Evolutionary conservation across 2,888 invertebrate species (phyloP), one percentile per base, ranked within the genome.

Genomic region (Temnothorax ravouxi): DNA sequence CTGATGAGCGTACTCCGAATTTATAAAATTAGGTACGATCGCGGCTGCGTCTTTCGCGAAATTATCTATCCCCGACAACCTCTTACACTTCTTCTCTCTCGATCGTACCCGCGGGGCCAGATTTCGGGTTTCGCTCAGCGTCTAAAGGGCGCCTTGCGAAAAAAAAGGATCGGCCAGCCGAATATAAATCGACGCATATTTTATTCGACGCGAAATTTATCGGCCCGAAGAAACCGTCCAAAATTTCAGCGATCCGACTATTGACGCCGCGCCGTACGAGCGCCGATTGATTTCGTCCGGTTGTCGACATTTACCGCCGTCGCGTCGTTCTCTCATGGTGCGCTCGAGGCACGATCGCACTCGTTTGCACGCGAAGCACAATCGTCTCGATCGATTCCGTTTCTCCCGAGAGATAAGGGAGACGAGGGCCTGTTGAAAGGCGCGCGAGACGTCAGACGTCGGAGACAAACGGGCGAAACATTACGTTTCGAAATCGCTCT

Each of bases 21-120:
- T 90, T 89, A 87, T 88, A 86, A 89, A 90, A 90, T 90, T 87
- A 87, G 88, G 87, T 80, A 85, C 84, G 87, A 88, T 81, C 84
- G 82, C 62, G 83, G 77, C 76, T 66, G 77, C 85, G 72, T 87
- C 88, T 69, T 69, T 83, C 86, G 87, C 83, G 83, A 89, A 88
- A 90, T 90, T 88, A 90, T 89, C 90, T 89, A 89, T 90, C 85
- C 86, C 54, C 71, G 56, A 64, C 66, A 75, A 82, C 61, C 61
- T 47, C 84, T 84, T 76, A 77, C 38, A 13, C 79, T 29, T 44
- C 47, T 29, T 44, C 38, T 52, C 41, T 29, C 52, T 21, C 82
- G 75, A 79, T 85, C 77, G 44, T 87, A 82, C 88, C 89, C 89
- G 80, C 71, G 85, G 88, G 84, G 86, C 84, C 71, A 67, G 85